Evolutionary conservation across 1,140 invertebrate genomes (phyloP).

Genomic region (Pseudomyrmex gracilis): DNA sequence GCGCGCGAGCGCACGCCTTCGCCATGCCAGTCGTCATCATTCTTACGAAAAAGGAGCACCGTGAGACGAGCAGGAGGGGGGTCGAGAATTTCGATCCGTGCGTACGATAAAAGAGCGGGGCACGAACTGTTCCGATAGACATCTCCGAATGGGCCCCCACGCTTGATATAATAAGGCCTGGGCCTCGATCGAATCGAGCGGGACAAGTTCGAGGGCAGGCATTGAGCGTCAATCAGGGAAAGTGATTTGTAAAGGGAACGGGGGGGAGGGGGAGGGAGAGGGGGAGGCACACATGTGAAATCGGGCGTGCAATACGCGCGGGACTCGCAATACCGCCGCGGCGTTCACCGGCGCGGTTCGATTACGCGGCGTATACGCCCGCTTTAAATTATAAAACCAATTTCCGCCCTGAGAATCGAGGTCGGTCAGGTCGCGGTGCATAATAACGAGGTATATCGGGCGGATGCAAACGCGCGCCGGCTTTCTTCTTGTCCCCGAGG

Average conservation of each 20-base stretch:
- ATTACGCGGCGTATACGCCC: slow-evolving; percentile 57
- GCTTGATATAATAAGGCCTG: slow-evolving; percentile 67
- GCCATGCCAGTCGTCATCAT: slow-evolving; percentile 58
- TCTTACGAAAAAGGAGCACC: slow-evolving; percentile 46
- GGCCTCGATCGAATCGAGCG: slow-evolving; percentile 65
- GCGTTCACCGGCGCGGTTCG: slow-evolving; percentile 45
- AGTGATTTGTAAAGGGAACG: slow-evolving; percentile 77
- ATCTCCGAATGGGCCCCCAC: slow-evolving; percentile 46
- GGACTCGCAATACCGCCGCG: slow-evolving; percentile 42
- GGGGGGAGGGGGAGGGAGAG: too few relatives aligned
- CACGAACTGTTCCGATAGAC: slow-evolving; percentile 63
- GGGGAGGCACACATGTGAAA: slow-evolving; percentile 22
- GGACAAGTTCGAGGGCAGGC: slow-evolving; percentile 68
- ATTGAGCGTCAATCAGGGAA: slow-evolving; percentile 81
- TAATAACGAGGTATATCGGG: slow-evolving; percentile 67
- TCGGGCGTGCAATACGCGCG: slow-evolving; percentile 39
- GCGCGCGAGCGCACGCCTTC: slow-evolving; percentile 17
- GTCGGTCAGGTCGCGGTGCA: slow-evolving; percentile 68
- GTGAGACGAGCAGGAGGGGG: not conserved
- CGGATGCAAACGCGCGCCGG: slow-evolving; percentile 67
- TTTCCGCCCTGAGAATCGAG: slow-evolving; percentile 72
- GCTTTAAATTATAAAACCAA: slow-evolving; percentile 80
- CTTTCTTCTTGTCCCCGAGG: slow-evolving; percentile 55
- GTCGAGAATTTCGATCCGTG: slow-evolving; percentile 59
- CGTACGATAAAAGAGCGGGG: slow-evolving; percentile 53